Conservation (phyloP, 2,113 vertebrate species). For the Carettochelys insculpta region DNA sequence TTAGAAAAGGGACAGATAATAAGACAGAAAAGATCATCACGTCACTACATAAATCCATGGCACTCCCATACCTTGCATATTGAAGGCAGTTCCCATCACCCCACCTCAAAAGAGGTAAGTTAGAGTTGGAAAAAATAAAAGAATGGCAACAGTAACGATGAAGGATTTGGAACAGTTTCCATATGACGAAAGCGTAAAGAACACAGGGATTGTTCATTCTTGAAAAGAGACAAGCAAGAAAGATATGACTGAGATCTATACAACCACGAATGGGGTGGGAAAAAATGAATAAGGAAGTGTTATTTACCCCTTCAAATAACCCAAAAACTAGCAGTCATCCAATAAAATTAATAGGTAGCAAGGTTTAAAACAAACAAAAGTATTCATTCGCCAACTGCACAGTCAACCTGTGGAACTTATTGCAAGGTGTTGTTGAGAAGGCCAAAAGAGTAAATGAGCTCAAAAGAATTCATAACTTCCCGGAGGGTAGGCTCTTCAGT, state of each 20-base stretch:
- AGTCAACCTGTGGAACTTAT: not conserved
- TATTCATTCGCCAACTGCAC: not conserved
- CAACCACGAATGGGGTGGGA: not conserved
- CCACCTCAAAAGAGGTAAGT: not conserved
- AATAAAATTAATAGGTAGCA: not conserved
- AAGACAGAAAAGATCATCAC: not conserved
- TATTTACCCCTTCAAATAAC: not conserved
- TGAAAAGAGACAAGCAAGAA: not conserved
- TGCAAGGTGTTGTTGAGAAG: not conserved
- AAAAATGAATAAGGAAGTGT: not conserved
- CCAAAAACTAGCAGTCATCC: not conserved
- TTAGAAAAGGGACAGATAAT: not conserved
- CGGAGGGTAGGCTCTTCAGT: not conserved
- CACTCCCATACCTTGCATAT: not conserved
- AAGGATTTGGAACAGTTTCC: not conserved
- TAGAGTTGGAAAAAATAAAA: not conserved
- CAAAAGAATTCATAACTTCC: not conserved
- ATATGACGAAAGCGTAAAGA: not conserved
- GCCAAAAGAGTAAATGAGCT: not conserved
- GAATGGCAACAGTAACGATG: not conserved
- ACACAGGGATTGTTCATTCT: not conserved
- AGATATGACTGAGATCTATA: not conserved
- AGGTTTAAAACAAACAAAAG: not conserved
- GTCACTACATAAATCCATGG: not conserved
- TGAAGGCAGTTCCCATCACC: not conserved